These are phyloP conservation scores for Drosophila ficusphila DNA, from an alignment of 1,140 invertebrate genomes.

Conservation along the genomic window DNA sequence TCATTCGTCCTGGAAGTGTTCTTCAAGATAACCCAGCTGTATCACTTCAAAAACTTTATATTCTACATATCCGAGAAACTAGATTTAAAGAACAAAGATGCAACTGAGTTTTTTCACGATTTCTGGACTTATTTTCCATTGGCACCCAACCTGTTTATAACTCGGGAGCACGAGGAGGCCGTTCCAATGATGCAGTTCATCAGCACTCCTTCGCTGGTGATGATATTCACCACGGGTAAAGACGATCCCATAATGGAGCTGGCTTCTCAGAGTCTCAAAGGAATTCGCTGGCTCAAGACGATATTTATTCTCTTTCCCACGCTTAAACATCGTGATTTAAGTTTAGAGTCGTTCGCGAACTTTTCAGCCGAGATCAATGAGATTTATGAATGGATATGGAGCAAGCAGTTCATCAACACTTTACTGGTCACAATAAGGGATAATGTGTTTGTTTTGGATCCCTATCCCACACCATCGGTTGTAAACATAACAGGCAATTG, in stretches of 20 bases:
- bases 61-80: conserved; percentile 71
- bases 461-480: conserved; percentile 57
- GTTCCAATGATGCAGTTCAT: conserved; percentile 46
- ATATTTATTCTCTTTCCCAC: conserved; percentile 63
- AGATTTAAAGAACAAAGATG: conserved; percentile 28
- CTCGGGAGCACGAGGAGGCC: conserved; percentile 8
- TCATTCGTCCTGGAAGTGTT: conserved; percentile 59
- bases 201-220: conserved; percentile 66
- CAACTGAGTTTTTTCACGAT: conserved; percentile 52
- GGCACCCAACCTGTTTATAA: conserved; percentile 53
- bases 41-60: conserved; percentile 69
- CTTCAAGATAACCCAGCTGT: conserved; percentile 33
- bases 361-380: conserved; percentile 31
- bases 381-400: conserved; percentile 63
- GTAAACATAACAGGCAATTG: conserved; percentile 57
- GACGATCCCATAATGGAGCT: conserved; percentile 76
- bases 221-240: conserved; percentile 57
- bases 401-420: conserved; percentile 60
- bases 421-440: conserved; percentile 60
- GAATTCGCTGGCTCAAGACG: conserved; percentile 61
- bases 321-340: conserved; percentile 21
- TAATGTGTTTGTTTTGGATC: conserved; percentile 56
- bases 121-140: conserved; percentile 54
- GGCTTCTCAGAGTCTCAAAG: conserved; percentile 43
- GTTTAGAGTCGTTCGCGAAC: conserved; percentile 1